These are phyloP conservation scores for Paramormyrops kingsleyae DNA, from an alignment of 2,113 vertebrate species.

Conservation along the genomic window DNA sequence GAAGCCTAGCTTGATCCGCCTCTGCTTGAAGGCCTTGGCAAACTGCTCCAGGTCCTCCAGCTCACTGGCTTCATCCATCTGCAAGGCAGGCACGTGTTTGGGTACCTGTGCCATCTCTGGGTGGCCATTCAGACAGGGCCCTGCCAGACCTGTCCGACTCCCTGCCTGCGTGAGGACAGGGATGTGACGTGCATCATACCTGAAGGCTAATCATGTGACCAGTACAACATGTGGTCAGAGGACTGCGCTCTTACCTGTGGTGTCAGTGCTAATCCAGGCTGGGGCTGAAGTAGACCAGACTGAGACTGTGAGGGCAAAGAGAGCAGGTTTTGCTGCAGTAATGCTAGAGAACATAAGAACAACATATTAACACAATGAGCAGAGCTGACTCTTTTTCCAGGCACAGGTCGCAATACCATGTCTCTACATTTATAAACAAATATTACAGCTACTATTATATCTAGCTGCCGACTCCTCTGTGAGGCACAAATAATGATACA, in stretches of 20 bases:
- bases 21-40: constrained; percentile 94
- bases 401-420: background rate
- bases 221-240: background rate
- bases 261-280: constrained; percentile 78
- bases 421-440: background rate
- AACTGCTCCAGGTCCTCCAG: constrained; percentile 96
- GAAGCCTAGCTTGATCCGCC: constrained; percentile 94
- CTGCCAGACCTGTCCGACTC: constrained; percentile 73
- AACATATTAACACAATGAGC: constrained; percentile 1
- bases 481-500: background rate
- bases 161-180: constrained; percentile 59
- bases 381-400: background rate
- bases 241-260: constrained; percentile 71
- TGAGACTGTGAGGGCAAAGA: constrained; percentile 78
- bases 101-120: constrained; percentile 62
- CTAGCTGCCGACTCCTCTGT: background rate
- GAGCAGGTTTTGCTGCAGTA: constrained; percentile 86
- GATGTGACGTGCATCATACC: background rate
- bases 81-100: constrained; percentile 70
- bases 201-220: background rate
- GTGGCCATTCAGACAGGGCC: constrained; percentile 76
- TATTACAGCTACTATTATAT: background rate
- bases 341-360: constrained; percentile 40
- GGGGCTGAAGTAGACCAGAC: constrained; percentile 75
- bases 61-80: constrained; percentile 84